Base-by-base conservation (phyloP, 2,797 vertebrate species). In the Coranthus polyacanthus region DNA sequence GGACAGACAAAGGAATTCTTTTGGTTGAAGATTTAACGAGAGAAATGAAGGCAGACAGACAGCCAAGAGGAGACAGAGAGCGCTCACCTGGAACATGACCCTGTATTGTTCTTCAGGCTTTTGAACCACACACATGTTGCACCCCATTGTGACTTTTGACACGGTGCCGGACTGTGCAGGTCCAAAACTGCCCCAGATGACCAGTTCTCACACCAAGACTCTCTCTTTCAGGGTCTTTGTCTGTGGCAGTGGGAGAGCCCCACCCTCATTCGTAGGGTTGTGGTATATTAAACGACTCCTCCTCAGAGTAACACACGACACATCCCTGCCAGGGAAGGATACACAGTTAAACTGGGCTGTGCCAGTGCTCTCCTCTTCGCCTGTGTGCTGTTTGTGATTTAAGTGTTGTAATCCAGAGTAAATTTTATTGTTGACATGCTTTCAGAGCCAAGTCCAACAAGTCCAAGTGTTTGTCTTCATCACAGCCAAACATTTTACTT, bases 61-160 rank as follows among this genome's bases (percentile, higher is more conserved):
- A 46, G 56, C 52, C 22, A 37, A 24, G 26, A 45, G 17, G 55
- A 24, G 20, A 47, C 17, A 16, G 15, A 11, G 44, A 47, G 52
- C 1, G 79, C 95, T 94, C 92, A 97, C 96, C 96, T 97, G 96
- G 85, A 96, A 95, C 96, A 96, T 96, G 81, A 97, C 95, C 86
- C 94, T 93, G 93, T 95, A 96, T 68, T 96, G 95, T 75, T 96
- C 95, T 90, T 96, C 95, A 0, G 96, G 95, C 76, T 96, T 96
- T 86, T 95, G 95, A 72, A 95, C 93, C 89, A 96, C 93, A 73
- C 95, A 96, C 96, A 96, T 96, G 92, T 96, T 96, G 87, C 95
- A 96, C 80, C 96, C 96, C 96, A 96, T 96, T n/a, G 82, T 83
- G 89, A 65, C 68, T 51, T 54, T 21, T 47, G 45, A 75, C 41